Base-by-base conservation (phyloP, 2,797 vertebrate genomes). In the Myripristis jacobus region DNA sequence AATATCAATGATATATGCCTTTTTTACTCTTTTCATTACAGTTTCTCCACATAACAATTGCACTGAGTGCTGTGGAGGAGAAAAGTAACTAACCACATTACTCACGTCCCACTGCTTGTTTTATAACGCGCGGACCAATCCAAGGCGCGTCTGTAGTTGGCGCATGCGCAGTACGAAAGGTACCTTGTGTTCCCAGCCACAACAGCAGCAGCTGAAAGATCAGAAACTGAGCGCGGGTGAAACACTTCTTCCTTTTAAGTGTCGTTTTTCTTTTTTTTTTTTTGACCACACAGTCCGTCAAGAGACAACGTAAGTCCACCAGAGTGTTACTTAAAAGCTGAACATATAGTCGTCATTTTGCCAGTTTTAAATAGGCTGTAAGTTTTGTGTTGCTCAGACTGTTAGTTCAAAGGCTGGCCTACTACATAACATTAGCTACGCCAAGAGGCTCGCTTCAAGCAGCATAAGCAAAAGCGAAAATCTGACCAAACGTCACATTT, bases 81-180 rank as follows among this genome's bases (percentile, higher is more conserved):
- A 0, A 24, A 12, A 10, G 10, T 0, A 41, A 41, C 11, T 41
- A 41, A 41, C 22, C 0, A 7, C 5, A 27, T 41, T 41, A 4
- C 3, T 41, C 38, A 73, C 6, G 2, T 16, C 21, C 31, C 10
- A 3, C 4, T 31, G 27, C 61, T 66, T 41, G 6, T 47, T 2
- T 34, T 60, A 19, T 43, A 44, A 25, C 61, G 10, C 8, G 10
- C 3, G 3, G 21, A 63, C 89, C 84, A 89, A 90, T 88, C 81
- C 80, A 0, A 68, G 6, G 34, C 0, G 46, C 3, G n/a, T 2
- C 4, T 68, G 36, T 0, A 3, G 0, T 0, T 0, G 0, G 60
- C 81, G 8, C 91, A 86, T 88, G 90, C 89, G 89, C 81, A 84
- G 66, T 75, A 13, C 8, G 5, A 1, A 1, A 3, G 12, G 65